Conservation (phyloP, 1,140 invertebrate species). For the Centruroides vittatus region DNA sequence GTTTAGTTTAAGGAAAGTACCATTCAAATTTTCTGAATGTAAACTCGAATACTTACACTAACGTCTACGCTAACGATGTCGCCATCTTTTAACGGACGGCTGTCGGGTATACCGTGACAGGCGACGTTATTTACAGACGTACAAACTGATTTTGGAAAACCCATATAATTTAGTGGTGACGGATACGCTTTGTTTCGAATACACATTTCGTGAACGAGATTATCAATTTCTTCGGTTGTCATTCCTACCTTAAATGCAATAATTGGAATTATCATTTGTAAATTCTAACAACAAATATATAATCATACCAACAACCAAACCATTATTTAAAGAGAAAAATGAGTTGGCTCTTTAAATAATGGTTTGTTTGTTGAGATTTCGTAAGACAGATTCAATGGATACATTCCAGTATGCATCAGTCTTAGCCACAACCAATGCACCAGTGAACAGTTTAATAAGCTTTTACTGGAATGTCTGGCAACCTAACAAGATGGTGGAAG, state of each 20-base stretch:
- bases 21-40: not conserved
- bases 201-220: conserved; percentile 48
- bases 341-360: conserved; percentile 1
- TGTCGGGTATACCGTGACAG: conserved; percentile 89
- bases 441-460: too few relatives aligned
- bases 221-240: conserved; percentile 78
- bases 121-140: conserved; percentile 90
- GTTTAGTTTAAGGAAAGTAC: not conserved
- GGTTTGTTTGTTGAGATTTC: not conserved
- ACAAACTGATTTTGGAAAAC: conserved; percentile 85
- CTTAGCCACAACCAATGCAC: too few relatives aligned
- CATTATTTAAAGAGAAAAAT: not conserved
- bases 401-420: too few relatives aligned
- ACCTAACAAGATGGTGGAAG: too few relatives aligned
- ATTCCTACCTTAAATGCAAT: conserved; percentile 48
- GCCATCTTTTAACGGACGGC: conserved; percentile 57
- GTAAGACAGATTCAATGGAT: too few relatives aligned
- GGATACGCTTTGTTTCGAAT: conserved; percentile 69
- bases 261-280: not conserved
- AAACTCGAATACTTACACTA: conserved; percentile 46
- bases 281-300: not conserved
- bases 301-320: not conserved
- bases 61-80: conserved; percentile 88
- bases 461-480: too few relatives aligned
- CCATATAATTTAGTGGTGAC: conserved; percentile 69